Percentiles rank a stretch among this genome's conserved stretches.
These are phyloP conservation scores for Aurelia coerulea DNA, from an alignment of 30 jellyfish, hydroid and myxozoan genomes.

Conservation along the genomic window DNA sequence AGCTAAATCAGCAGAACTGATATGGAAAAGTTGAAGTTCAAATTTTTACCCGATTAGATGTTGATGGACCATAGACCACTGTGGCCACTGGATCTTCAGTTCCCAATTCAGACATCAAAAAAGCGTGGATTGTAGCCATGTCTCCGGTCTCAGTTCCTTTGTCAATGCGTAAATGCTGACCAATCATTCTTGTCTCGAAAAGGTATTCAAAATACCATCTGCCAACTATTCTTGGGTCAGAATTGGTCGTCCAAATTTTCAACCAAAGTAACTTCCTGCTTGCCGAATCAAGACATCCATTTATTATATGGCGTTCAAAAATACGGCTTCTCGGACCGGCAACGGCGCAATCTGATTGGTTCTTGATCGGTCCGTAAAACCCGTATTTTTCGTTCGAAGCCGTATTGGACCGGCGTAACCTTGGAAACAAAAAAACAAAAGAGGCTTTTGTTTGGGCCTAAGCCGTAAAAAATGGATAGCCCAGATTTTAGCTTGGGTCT, in stretches of 20 bases:
- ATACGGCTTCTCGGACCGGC: too few relatives aligned
- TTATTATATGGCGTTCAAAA: too few relatives aligned
- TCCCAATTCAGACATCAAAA: conserved; percentile 21
- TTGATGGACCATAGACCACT: conserved; percentile 61
- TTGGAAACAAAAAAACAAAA: too few relatives aligned
- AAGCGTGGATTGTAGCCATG: conserved; percentile 61
- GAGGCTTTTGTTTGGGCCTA: too few relatives aligned
- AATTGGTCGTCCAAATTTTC: conserved; percentile 53
- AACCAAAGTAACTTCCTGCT: conserved; percentile 59
- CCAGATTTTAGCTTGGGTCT: too few relatives aligned
- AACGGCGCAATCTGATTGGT: too few relatives aligned
- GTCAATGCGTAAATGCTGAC: conserved; percentile 21
- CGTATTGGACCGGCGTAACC: too few relatives aligned
- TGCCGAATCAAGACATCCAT: conserved; percentile 67
- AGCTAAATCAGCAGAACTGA: neutral
- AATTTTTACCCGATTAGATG: conserved; percentile 48
- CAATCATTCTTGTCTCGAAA: conserved; percentile 25
- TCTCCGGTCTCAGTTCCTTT: conserved; percentile 65
- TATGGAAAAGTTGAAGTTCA: neutral
- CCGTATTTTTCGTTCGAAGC: too few relatives aligned
- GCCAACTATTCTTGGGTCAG: conserved; percentile 52
- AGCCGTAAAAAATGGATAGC: too few relatives aligned
- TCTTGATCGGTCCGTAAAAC: too few relatives aligned
- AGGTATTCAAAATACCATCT: conserved; percentile 56
- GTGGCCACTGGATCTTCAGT: conserved; percentile 42